phyloP scores from a whole-genome alignment of 2,113 vertebrate species.

The Hippocampus barbouri region DNA sequence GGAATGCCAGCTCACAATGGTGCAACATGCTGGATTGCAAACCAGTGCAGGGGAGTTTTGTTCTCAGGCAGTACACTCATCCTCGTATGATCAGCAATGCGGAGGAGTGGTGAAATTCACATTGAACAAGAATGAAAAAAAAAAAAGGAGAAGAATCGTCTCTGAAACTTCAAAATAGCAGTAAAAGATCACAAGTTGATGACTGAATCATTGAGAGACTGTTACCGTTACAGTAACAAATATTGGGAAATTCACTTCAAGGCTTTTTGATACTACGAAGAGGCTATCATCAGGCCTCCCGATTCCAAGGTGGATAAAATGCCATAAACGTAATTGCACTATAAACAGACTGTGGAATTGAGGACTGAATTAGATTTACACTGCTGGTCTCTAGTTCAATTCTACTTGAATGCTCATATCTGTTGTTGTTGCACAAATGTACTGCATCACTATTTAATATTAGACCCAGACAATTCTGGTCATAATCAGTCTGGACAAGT shows the following conservation, averaged over 20 bases:
- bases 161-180: background rate
- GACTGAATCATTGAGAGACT: background rate
- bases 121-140: background rate
- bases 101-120: constrained; percentile 5
- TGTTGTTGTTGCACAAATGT: too few species aligned
- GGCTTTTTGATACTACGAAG: background rate
- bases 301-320: background rate
- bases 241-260: background rate
- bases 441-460: background rate
- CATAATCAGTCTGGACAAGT: too few species aligned
- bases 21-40: background rate
- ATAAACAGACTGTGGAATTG: background rate
- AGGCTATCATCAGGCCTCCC: background rate
- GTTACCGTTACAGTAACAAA: background rate
- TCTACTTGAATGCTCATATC: too few species aligned
- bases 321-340: background rate
- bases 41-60: background rate
- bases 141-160: background rate
- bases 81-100: constrained; percentile 5
- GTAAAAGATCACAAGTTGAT: background rate
- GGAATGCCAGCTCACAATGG: background rate
- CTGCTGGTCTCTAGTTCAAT: too few species aligned
- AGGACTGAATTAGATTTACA: background rate
- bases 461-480: background rate
- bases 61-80: constrained; percentile 26